Percentiles rank a stretch among this genome's conserved stretches.
These are phyloP conservation scores for Chamaetylas fuelleborni DNA, from an alignment of 2,113 vertebrate genomes.

Conservation along the genomic window DNA sequence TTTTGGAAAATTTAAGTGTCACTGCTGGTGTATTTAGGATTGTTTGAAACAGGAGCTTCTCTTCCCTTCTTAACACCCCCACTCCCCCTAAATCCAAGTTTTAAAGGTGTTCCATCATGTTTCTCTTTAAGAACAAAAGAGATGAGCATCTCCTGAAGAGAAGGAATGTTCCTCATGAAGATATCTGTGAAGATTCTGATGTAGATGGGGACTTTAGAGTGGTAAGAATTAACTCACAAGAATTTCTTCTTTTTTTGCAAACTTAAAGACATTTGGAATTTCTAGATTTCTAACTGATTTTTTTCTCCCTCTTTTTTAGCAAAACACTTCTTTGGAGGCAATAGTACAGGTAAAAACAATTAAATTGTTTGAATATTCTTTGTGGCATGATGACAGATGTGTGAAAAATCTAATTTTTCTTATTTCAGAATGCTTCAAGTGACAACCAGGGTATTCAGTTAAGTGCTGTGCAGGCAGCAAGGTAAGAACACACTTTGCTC, in stretches of 20 bases:
- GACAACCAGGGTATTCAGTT: conserved; percentile 98
- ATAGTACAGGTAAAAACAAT: conserved; percentile 91
- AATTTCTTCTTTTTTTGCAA: not conserved
- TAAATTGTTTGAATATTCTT: not conserved
- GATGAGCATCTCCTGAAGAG: conserved; percentile 97
- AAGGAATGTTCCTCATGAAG: conserved; percentile 95
- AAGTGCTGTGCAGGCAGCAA: conserved; percentile 97
- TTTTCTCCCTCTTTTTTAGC: conserved; percentile 73
- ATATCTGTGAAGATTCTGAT: conserved; percentile 95
- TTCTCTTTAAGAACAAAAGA: conserved; percentile 87
- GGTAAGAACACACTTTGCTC: conserved; percentile 74
- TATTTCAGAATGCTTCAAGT: conserved; percentile 93
- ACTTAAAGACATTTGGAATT: not conserved
- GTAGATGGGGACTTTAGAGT: conserved; percentile 94
- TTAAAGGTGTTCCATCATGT: not conserved
- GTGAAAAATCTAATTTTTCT: conserved; percentile 3
- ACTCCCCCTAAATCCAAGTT: rapidly evolving
- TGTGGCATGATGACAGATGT: not conserved
- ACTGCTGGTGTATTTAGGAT: not conserved
- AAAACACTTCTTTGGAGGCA: conserved; percentile 98
- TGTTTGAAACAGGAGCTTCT: not conserved
- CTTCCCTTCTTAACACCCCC: not conserved
- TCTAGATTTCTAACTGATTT: conserved; percentile 15
- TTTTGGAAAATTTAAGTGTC: not conserved
- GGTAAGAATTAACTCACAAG: conserved; percentile 73